phyloP scores from a whole-genome alignment of 1,140 invertebrate genomes.

The Aphelenchoides besseyi region DNA sequence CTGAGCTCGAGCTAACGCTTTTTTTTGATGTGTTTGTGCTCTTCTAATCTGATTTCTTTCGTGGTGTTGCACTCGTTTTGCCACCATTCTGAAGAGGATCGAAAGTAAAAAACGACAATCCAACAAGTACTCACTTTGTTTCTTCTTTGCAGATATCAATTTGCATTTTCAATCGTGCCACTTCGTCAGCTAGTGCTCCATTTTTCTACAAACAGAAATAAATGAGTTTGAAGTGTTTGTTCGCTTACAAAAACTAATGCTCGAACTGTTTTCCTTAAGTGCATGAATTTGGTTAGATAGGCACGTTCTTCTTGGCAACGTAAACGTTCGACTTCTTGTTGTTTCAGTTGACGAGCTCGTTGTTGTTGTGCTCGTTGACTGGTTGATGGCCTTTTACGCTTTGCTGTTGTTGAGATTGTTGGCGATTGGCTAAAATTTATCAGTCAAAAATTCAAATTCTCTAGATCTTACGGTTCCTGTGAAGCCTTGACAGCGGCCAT shows the following conservation, averaged over 20 bases:
- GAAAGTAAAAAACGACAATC: background rate
- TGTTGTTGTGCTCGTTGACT: constrained; percentile 13
- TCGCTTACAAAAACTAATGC: constrained; percentile 8
- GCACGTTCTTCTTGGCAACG: background rate
- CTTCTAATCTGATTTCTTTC: background rate
- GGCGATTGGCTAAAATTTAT: background rate
- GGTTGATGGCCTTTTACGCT: background rate
- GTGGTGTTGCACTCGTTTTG: constrained; percentile 9
- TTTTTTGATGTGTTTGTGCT: background rate
- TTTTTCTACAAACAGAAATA: constrained; percentile 10
- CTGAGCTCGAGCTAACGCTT: background rate
- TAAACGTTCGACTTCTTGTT: background rate
- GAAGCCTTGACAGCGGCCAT: background rate
- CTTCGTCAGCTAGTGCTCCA: constrained; percentile 10
- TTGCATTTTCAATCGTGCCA: constrained; percentile 8
- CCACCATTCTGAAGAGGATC: constrained; percentile 6
- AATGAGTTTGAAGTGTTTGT: background rate
- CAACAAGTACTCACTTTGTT: background rate
- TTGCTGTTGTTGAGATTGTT: background rate
- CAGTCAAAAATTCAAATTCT: background rate
- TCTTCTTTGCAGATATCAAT: constrained; percentile 5
- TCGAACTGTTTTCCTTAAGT: background rate
- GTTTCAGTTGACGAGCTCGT: background rate
- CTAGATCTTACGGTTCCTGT: background rate
- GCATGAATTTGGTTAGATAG: background rate